Base-by-base conservation (phyloP, 1,140 invertebrate species). In the Samia ricini region DNA sequence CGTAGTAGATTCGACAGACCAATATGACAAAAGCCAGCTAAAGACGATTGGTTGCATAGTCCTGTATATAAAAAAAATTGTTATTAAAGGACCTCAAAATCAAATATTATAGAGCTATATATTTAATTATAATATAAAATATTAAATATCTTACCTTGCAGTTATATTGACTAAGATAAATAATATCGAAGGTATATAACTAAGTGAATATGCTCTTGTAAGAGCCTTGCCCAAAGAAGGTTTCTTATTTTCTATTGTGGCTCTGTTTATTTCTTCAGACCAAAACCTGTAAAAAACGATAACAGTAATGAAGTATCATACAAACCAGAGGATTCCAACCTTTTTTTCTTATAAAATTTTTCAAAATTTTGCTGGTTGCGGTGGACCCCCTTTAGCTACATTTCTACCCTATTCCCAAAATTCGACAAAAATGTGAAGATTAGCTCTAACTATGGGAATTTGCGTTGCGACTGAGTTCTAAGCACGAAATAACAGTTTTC, bases 11-110 rank as follows among this genome's bases (percentile, higher is more conserved):
- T 82, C 81, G 0, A 68, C 71, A 8, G 84, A 81, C 72, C 94
- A 94, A 64, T 93, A 93, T 0, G 76, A 76, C 24, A 95, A 87
- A 0, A 95, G 80, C 66, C 75, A 77, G 0, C 91, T 88, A 33
- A 93, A 91, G 10, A 93, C 72, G 6, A 94, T 63, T 0, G 93
- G 93, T 56, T 91, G 85, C 2, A 79, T 48, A 8, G 89, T 85
- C 50, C 89, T 88, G 56, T 75, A 58, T 24, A 64, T 20, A 24
- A 60, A 50, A 42, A 15, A n/a, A n/a, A n/a, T 3, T 15, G 8
- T 15, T 42, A 42, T 42, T 42, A 42, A 42, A 15, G 10, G 4
- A 15, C 1, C 33, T 15, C 3, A 4, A 4, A 42, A 42, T 42
- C 15, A 42, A 12, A 8, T 12, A 42, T 42, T 42, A 42, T 1